A percentile compares a stretch with the other conserved stretches of the same genome.
Conservation (phyloP, 2,888 invertebrate genomes). For the Callyntrura sp. region DNA sequence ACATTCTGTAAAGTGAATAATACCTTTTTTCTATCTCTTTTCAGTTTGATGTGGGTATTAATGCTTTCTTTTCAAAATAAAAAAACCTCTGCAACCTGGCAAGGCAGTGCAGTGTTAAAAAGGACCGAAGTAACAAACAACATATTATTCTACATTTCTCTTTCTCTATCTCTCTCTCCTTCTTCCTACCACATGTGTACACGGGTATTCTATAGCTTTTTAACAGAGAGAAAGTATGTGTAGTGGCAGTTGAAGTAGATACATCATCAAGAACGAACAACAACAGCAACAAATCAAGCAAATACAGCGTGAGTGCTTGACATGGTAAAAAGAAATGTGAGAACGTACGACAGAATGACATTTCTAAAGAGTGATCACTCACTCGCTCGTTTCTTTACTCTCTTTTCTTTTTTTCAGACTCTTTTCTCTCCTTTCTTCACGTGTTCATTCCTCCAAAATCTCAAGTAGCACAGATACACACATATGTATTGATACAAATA, state of each 20-base stretch:
- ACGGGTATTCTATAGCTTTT: not conserved
- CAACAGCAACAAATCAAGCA: constrained; percentile 55
- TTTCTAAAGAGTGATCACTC: constrained; percentile 77
- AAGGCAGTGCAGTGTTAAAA: constrained; percentile 27
- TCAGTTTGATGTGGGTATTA: not conserved
- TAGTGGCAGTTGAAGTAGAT: not conserved
- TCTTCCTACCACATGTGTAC: not conserved
- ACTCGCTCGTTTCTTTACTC: constrained; percentile 50
- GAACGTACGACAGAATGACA: constrained; percentile 70
- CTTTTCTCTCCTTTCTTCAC: not conserved
- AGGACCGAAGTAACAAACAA: not conserved
- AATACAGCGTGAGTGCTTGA: constrained; percentile 54
- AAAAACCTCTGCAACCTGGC: not conserved
- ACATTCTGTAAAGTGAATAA: too few relatives aligned
- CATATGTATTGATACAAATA: not conserved
- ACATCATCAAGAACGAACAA: not conserved
- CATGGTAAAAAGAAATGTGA: constrained; percentile 72
- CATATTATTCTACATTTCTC: not conserved
- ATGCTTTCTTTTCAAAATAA: not conserved
- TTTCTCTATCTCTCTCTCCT: too few relatives aligned
- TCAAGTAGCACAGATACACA: too few relatives aligned
- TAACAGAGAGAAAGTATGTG: not conserved
- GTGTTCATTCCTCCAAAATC: not conserved
- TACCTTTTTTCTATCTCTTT: not conserved
- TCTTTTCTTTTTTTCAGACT: constrained; percentile 20